Evolutionary conservation across 1,140 invertebrate species (phyloP), one percentile per base, ranked within the genome.

Genomic region (Pteromalus puparum): DNA sequence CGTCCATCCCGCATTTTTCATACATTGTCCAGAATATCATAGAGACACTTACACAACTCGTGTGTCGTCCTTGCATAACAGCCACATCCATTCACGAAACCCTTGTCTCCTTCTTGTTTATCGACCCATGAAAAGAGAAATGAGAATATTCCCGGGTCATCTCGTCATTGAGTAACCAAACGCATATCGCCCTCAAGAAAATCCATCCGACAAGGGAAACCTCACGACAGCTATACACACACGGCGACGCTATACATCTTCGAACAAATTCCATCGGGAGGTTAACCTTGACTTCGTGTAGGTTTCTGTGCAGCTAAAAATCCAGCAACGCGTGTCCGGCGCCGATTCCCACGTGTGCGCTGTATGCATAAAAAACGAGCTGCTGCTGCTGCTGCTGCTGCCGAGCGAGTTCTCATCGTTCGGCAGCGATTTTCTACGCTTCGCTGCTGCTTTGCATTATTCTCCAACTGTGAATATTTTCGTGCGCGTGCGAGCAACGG

Each of bases 231-330:
- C 65, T 67, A 48, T 48, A 48, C 46, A 48, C 18, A 18, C 48
- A n/a, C n/a, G n/a, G n/a, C n/a, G 53, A 13, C 34, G 46, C n/a
- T 68, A 26, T 18, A 48, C 13, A 73, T n/a, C 21, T 48, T 81
- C 38, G 10, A 5, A 72, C n/a, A 15, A 24, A 81, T 72, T 81
- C 46, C n/a, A 81, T 21, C 26, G 42, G 2, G 10, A 68, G 1
- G 1, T 26, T 34, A 24, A 53, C 70, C 79, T 81, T 81, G 79
- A 81, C 42, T 81, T 73, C 53, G 34, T 15, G 28, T 30, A 72
- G 42, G 79, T 68, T 81, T 81, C 79, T 12, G 4, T 61, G 53
- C 53, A 61, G 53, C 5, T n/a, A 30, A 81, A 81, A 73, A 73
- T 61, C 9, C 10, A 10, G 67, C 48, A 26, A 15, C 30, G 18